Percentiles rank a stretch among this genome's conserved stretches.
These are phyloP conservation scores for Sweltsa coloradensis DNA, from an alignment of 1,140 invertebrate species.

Conservation along the genomic window DNA sequence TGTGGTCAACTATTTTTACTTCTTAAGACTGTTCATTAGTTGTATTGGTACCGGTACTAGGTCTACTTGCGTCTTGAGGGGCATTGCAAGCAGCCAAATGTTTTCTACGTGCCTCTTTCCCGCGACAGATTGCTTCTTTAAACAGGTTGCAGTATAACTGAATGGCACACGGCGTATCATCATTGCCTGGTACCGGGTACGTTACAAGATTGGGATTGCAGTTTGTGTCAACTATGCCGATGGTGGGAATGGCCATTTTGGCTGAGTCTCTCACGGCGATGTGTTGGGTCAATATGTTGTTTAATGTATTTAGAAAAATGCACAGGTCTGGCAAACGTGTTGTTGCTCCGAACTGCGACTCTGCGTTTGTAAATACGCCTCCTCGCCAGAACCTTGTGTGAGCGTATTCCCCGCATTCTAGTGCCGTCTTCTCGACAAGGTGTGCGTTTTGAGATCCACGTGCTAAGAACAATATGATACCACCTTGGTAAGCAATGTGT, in stretches of 20 bases:
- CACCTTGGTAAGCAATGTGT: conserved; percentile 79
- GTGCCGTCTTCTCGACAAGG: conserved; percentile 76
- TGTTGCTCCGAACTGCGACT: conserved; percentile 58
- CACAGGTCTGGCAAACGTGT: conserved; percentile 87
- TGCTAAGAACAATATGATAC: conserved; percentile 44
- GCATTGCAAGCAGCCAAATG: too few species aligned
- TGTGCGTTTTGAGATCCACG: conserved; percentile 46
- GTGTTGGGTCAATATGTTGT: conserved; percentile 60
- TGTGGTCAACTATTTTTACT: too few species aligned
- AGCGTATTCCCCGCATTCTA: conserved; percentile 81
- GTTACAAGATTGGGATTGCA: conserved; percentile 85
- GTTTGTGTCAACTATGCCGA: conserved; percentile 92
- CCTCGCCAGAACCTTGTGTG: conserved; percentile 75
- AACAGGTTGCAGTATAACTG: conserved; percentile 84
- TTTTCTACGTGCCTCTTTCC: too few species aligned
- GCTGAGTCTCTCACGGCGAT: conserved; percentile 68
- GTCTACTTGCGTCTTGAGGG: too few species aligned
- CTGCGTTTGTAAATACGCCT: conserved; percentile 82
- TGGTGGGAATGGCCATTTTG: conserved; percentile 89
- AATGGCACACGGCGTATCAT: conserved; percentile 73
- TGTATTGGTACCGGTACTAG: too few species aligned
- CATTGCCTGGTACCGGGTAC: conserved; percentile 96
- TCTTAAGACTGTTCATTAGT: too few species aligned
- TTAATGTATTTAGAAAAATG: conserved; percentile 80
- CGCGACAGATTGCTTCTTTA: conserved; percentile 74